These are phyloP conservation scores for Iphiclides podalirius DNA, from an alignment of 2,888 invertebrate species.

Conservation along the genomic window DNA sequence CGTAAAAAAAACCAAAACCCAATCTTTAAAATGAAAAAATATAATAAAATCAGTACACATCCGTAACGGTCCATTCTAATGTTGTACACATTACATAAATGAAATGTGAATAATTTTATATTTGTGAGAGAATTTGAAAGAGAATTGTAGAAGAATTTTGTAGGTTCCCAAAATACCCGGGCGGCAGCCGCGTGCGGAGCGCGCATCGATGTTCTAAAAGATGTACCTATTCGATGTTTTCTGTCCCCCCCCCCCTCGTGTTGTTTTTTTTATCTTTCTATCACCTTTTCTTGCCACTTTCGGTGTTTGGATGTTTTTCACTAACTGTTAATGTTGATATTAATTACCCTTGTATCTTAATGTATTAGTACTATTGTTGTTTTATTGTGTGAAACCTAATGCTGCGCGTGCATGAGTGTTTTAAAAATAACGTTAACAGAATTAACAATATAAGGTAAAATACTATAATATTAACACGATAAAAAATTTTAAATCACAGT, in stretches of 20 bases:
- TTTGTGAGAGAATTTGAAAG: constrained; percentile 5
- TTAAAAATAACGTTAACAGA: too few relatives aligned
- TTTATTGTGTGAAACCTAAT: constrained; percentile 21
- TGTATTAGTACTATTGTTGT: constrained; percentile 40
- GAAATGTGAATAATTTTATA: background rate
- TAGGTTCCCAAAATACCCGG: constrained; percentile 68
- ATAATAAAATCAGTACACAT: background rate
- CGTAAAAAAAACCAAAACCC: background rate
- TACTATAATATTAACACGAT: too few relatives aligned
- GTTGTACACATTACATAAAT: constrained; percentile 5
- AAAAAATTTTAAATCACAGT: too few relatives aligned
- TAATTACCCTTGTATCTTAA: constrained; percentile 48
- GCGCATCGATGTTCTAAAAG: constrained; percentile 74
- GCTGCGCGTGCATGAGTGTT: background rate
- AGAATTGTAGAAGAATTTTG: constrained; percentile 26
- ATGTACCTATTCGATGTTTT: constrained; percentile 63
- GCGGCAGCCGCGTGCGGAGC: constrained; percentile 61
- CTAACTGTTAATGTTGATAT: constrained; percentile 80
- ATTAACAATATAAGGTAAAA: too few relatives aligned
- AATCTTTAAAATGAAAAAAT: background rate
- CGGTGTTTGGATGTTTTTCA: constrained; percentile 79
- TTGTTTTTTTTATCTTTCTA: constrained; percentile 65
- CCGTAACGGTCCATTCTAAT: background rate
- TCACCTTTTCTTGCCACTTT: constrained; percentile 75
- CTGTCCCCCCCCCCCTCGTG: constrained; percentile 65